These are phyloP conservation scores for Semotilus atromaculatus DNA, from an alignment of 2,797 vertebrate genomes.

Conservation along the genomic window DNA sequence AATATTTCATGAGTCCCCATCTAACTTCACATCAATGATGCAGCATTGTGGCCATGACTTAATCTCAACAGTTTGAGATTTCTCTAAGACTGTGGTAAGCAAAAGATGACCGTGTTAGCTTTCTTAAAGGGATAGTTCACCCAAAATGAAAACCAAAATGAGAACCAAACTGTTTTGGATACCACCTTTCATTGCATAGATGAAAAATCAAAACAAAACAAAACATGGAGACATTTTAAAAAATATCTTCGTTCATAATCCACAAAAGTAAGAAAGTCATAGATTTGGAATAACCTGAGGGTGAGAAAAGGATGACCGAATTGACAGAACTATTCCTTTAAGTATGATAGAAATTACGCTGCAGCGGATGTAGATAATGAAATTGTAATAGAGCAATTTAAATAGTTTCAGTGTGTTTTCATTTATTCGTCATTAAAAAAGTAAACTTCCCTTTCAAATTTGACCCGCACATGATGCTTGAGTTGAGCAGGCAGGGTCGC, in stretches of 20 bases:
- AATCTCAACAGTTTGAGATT: conserved; percentile 62
- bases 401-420: neutral
- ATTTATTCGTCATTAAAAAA: neutral
- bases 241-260: neutral
- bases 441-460: neutral
- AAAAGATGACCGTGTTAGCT: neutral
- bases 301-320: neutral
- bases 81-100: conserved; percentile 7
- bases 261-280: neutral
- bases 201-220: neutral
- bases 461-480: neutral
- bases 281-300: neutral
- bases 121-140: conserved; percentile 5
- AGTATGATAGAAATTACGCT: neutral
- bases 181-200: neutral
- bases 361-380: neutral
- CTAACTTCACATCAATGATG: conserved; percentile 75
- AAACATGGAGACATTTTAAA: neutral
- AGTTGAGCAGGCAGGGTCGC: neutral
- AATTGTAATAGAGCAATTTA: neutral
- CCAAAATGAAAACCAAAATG: no score
- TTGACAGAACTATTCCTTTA: neutral
- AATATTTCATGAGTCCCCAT: conserved; percentile 78
- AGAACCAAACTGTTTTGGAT: no score
- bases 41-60: conserved; percentile 64